phyloP scores from a whole-genome alignment of 2,888 invertebrate species.

The Mongoloraphidia duomilia region DNA sequence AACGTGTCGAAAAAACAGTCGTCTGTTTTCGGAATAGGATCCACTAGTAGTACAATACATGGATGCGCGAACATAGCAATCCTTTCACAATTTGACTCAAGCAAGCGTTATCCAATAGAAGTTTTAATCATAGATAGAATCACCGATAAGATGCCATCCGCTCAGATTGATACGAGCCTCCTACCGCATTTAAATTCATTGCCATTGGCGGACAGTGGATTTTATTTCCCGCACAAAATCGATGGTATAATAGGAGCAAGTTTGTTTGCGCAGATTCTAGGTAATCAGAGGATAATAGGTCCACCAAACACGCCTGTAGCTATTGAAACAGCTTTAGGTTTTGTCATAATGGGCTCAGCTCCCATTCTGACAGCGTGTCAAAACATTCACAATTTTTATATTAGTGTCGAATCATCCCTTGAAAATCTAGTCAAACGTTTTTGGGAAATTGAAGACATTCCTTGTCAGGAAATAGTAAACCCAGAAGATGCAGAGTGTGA shows the following conservation, averaged over 20 bases:
- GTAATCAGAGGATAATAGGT: not conserved
- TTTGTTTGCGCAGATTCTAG: not conserved
- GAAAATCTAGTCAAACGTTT: constrained; percentile 9
- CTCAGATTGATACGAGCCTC: not conserved
- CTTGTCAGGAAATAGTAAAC: not conserved
- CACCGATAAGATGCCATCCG: not conserved
- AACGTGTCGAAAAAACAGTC: not conserved
- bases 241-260: not conserved
- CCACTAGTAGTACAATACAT: not conserved
- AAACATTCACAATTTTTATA: not conserved
- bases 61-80: not conserved
- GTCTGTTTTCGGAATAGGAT: not conserved
- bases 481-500: constrained; percentile 10
- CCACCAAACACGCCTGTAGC: not conserved
- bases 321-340: not conserved
- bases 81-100: not conserved
- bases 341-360: not conserved
- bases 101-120: not conserved
- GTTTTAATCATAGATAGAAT: not conserved
- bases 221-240: not conserved
- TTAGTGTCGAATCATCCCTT: not conserved
- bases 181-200: not conserved
- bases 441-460: constrained; percentile 13
- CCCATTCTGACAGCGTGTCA: not conserved
- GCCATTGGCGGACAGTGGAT: not conserved